Evolutionary conservation across 2,888 invertebrate genomes (phyloP).

Genomic region (Thumatha senex): DNA sequence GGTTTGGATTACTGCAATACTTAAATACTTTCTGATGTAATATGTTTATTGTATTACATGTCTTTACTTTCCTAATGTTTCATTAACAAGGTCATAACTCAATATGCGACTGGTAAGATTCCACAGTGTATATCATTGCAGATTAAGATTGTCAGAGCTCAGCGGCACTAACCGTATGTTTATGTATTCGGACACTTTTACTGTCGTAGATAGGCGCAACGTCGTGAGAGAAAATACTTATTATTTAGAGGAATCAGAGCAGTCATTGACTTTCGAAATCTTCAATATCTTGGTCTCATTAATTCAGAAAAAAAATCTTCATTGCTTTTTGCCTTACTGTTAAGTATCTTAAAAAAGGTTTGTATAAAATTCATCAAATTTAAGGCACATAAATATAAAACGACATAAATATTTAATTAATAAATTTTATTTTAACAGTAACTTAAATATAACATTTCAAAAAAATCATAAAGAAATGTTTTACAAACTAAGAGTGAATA

Average conservation of each 20-base stretch:
- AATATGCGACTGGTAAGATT: slow-evolving; percentile 1
- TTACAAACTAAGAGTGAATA: not conserved
- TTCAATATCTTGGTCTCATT: not conserved
- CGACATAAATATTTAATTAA: not conserved
- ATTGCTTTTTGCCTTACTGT: no score
- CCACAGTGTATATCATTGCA: no score
- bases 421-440: not conserved
- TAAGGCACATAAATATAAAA: not conserved
- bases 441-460: no score
- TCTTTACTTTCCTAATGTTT: slow-evolving; percentile 7
- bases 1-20: not conserved
- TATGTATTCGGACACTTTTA: slow-evolving; percentile 6
- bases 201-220: not conserved
- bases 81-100: slow-evolving; percentile 30
- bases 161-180: not conserved
- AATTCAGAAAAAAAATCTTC: not conserved
- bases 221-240: slow-evolving; percentile 10
- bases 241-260: slow-evolving; percentile 1
- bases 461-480: no score
- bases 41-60: slow-evolving; percentile 19
- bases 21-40: slow-evolving; percentile 26
- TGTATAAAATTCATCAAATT: not conserved
- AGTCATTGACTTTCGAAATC: not conserved
- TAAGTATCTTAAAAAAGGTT: not conserved
- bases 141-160: no score